Base-by-base conservation (phyloP, 2,888 invertebrate species). In the Lordiphosa andalusiaca region DNA sequence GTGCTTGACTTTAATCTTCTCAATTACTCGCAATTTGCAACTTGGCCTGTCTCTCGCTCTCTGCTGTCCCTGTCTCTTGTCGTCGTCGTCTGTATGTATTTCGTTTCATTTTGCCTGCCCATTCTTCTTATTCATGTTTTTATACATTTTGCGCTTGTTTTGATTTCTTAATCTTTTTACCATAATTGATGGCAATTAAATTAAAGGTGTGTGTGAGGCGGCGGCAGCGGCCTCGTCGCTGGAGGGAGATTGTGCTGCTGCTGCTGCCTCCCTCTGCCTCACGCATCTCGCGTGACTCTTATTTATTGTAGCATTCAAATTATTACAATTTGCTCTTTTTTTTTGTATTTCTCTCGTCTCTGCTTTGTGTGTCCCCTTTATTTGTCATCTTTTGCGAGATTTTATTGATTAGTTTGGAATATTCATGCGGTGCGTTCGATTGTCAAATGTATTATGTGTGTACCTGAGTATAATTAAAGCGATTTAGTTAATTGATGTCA, bases 1-100 rank as follows among this genome's bases (percentile, higher is more conserved):
- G 65, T 71, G 80, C 85, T 78, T 73, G 83, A 75, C 84, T 84
- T 85, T 85, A 86, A 84, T 84, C 83, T 84, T 73, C 84, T 82
- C 86, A 84, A 84, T 84, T 86, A 84, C 84, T 82, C 76, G 74
- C 80, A 84, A 84, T 86, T 86, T 86, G 85, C 81, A 85, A 81
- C 68, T 85, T 73, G 30, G 25, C 53, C 39, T 56, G 55, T 52
- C 54, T 35, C 16, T 16, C 56, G 33, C 48, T 67, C 51, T 69
- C 65, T 57, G 19, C 19, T 19, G 19, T 19, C 19, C 19, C 49
- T 71, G 47, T 48, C 16, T 62, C 40, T 39, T 46, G 19, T 40
- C 35, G 35, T 63, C 42, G 35, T 63, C 42, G 46, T 51, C 39
- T 65, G 63, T 50, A 52, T 49, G 44, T 63, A 49, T 69, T 66